Evolutionary conservation across 2,888 invertebrate species (phyloP).

Genomic region (Drosophila kambysellisi): DNA sequence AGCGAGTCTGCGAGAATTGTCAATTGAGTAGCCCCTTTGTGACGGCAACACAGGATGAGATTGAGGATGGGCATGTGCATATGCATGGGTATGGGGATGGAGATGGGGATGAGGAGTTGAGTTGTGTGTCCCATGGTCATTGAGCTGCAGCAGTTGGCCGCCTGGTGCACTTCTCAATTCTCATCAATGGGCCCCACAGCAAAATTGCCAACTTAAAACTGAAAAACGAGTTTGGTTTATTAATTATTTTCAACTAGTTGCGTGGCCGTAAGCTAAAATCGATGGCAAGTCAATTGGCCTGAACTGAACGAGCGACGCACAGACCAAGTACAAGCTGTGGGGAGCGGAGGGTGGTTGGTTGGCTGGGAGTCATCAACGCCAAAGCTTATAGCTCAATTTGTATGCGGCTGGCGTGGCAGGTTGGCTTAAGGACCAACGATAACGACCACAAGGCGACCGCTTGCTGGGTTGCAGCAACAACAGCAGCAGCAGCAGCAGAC

Average conservation of each 20-base stretch:
- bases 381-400: slow-evolving; percentile 78
- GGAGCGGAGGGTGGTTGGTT: neutral
- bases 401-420: slow-evolving; percentile 70
- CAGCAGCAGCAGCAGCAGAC: neutral
- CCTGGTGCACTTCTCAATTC: slow-evolving; percentile 14
- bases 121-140: slow-evolving; percentile 19
- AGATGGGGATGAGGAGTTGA: neutral
- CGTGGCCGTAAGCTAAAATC: slow-evolving; percentile 48
- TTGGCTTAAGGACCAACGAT: slow-evolving; percentile 54
- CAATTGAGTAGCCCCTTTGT: slow-evolving; percentile 71
- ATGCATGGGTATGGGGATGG: neutral
- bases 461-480: neutral
- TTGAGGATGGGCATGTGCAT: neutral
- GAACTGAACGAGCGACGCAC: slow-evolving; percentile 29
- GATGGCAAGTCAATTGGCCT: slow-evolving; percentile 62
- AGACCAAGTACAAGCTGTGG: slow-evolving; percentile 4
- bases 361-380: slow-evolving; percentile 47
- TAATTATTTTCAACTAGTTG: slow-evolving; percentile 72
- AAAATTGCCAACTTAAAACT: slow-evolving; percentile 29
- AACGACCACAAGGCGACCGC: slow-evolving; percentile 21
- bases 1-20: slow-evolving; percentile 74
- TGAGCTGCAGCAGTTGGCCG: slow-evolving; percentile 3
- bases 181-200: slow-evolving; percentile 56
- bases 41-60: slow-evolving; percentile 25
- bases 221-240: slow-evolving; percentile 75